phyloP scores from a whole-genome alignment of 2,888 invertebrate species.

The Cheilosia scutellata region DNA sequence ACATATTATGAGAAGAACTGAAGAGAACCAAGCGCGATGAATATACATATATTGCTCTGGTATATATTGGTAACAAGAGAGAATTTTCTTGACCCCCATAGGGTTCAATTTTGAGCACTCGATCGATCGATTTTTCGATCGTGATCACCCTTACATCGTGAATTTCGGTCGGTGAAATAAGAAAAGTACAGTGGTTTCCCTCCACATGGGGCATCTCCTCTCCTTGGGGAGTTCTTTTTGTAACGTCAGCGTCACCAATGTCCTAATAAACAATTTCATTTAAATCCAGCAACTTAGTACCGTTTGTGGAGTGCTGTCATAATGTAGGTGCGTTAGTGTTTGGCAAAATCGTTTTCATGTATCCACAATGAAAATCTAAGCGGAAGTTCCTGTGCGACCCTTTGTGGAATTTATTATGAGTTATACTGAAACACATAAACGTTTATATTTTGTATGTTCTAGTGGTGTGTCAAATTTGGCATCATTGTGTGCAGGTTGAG shows the following conservation, averaged over 20 bases:
- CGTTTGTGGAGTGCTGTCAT: neutral
- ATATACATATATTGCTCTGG: constrained; percentile 14
- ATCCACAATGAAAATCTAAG: too few relatives aligned
- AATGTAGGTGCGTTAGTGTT: too few relatives aligned
- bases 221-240: constrained; percentile 2
- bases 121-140: constrained; percentile 77
- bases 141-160: constrained; percentile 80
- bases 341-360: too few relatives aligned
- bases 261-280: constrained; percentile 10
- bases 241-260: neutral
- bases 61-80: constrained; percentile 35
- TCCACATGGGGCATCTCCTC: constrained; percentile 5
- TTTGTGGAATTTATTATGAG: too few relatives aligned
- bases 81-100: constrained; percentile 78
- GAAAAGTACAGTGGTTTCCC: neutral
- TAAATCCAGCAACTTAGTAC: neutral
- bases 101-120: constrained; percentile 77
- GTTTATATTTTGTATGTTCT: too few relatives aligned
- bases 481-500: too few relatives aligned
- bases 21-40: constrained; percentile 18
- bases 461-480: too few relatives aligned
- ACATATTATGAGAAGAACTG: constrained; percentile 13
- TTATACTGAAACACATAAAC: too few relatives aligned
- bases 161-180: constrained; percentile 75
- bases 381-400: too few relatives aligned